Evolutionary conservation across 2,797 vertebrate genomes (phyloP).

Genomic region (Oophaga sylvatica): DNA sequence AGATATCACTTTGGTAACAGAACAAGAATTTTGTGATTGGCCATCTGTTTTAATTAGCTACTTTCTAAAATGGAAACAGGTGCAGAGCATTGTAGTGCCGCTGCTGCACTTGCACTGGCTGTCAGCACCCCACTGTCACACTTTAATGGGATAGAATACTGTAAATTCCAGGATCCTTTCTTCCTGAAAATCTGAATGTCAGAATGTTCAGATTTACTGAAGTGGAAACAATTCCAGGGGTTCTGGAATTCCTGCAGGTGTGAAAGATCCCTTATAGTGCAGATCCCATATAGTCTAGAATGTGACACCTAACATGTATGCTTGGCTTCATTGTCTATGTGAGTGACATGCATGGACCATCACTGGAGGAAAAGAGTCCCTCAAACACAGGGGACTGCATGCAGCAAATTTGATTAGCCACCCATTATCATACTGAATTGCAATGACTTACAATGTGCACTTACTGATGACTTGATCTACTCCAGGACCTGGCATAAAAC

Average conservation of each 20-base stretch:
- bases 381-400: not conserved
- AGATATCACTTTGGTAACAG: conserved; percentile 40
- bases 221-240: conserved; percentile 54
- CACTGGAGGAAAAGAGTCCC: not conserved
- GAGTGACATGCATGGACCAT: conserved; percentile 55
- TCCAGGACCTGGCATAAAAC: too few species aligned
- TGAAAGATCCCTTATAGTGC: conserved; percentile 56
- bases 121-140: conserved; percentile 60
- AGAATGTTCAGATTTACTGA: conserved; percentile 58
- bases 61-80: conserved; percentile 65
- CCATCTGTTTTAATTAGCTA: conserved; percentile 48
- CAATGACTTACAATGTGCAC: not conserved
- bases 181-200: conserved; percentile 43
- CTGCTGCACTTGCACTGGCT: conserved; percentile 10
- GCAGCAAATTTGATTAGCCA: not conserved
- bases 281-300: conserved; percentile 43
- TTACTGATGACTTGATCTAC: not conserved
- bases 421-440: not conserved
- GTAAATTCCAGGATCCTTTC: conserved; percentile 66
- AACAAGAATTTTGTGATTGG: conserved; percentile 37
- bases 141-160: conserved; percentile 31
- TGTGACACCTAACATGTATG: conserved; percentile 18
- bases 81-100: conserved; percentile 44
- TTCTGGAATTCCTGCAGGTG: conserved; percentile 65
- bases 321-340: conserved; percentile 50